Conservation (phyloP, 2,888 invertebrate genomes). For the Drosophila anomalata region DNA sequence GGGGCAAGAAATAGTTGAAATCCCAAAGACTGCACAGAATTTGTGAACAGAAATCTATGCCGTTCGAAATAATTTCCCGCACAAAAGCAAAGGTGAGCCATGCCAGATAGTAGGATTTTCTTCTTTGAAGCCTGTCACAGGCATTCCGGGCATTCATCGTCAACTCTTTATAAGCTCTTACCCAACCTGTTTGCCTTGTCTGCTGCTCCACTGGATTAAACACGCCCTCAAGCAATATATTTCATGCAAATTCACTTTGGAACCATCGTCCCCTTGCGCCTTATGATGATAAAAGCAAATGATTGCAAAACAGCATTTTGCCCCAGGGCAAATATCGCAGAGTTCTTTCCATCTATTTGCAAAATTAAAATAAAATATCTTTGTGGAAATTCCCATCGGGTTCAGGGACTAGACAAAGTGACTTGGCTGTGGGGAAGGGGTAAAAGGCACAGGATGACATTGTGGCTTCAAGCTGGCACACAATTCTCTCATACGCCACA, state of each 20-base stretch:
- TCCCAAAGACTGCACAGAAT: neutral
- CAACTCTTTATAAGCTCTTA: conserved; percentile 18
- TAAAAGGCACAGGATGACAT: conserved; percentile 6
- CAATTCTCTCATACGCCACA: conserved; percentile 11
- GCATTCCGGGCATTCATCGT: conserved; percentile 18
- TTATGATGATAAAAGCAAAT: conserved; percentile 32
- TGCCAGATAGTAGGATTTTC: conserved; percentile 5
- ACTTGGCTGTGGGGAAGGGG: neutral
- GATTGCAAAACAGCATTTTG: conserved; percentile 37
- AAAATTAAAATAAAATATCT: conserved; percentile 36
- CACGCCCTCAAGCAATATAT: conserved; percentile 9
- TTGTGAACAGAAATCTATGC: conserved; percentile 5
- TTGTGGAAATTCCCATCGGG: conserved; percentile 10
- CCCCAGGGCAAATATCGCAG: conserved; percentile 25
- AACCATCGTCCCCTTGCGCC: neutral
- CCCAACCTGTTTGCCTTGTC: conserved; percentile 10
- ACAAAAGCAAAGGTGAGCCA: conserved; percentile 15
- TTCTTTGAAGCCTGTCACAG: neutral
- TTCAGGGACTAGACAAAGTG: conserved; percentile 4
- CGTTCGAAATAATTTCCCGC: conserved; percentile 3
- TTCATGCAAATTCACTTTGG: conserved; percentile 34
- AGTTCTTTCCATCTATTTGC: conserved; percentile 12
- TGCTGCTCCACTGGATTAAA: conserved; percentile 9
- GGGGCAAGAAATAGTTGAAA: conserved; percentile 10
- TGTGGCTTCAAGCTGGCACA: conserved; percentile 6